Evolutionary conservation across 1,140 invertebrate species (phyloP).

Genomic region (Maniola jurtina): DNA sequence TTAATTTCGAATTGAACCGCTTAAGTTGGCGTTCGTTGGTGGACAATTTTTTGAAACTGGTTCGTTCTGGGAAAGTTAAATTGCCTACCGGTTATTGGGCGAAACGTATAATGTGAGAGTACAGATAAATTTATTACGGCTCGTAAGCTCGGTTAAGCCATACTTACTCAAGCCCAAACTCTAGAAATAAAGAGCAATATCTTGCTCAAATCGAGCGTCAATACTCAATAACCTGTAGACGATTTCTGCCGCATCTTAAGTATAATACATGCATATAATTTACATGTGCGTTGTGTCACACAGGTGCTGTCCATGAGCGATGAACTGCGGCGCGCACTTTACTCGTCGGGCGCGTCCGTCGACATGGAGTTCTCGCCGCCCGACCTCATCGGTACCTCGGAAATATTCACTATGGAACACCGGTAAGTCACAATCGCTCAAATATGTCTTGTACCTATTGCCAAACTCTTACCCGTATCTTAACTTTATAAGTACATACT

Average conservation of each 20-base stretch:
- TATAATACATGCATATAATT: constrained; percentile 1
- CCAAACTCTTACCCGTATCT: no score
- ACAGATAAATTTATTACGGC: background rate
- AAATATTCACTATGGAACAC: constrained; percentile 94
- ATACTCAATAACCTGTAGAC: background rate
- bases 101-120: constrained; percentile 7
- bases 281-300: constrained; percentile 15
- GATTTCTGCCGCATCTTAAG: background rate
- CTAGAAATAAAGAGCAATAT: background rate
- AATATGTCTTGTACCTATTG: no score
- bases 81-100: constrained; percentile 23
- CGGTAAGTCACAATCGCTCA: constrained; percentile 77
- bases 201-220: background rate
- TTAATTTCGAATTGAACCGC: constrained; percentile 1
- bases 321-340: constrained; percentile 90
- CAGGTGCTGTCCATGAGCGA: constrained; percentile 95
- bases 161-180: background rate
- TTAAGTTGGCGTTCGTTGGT: background rate
- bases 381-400: constrained; percentile 91
- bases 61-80: constrained; percentile 28
- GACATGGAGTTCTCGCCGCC: constrained; percentile 93
- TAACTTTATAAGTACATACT: no score
- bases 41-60: constrained; percentile 27
- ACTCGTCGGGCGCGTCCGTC: constrained; percentile 87
- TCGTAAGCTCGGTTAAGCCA: constrained; percentile 1